These are phyloP conservation scores for Heliothis virescens DNA, from an alignment of 1,140 invertebrate genomes.

Conservation along the genomic window DNA sequence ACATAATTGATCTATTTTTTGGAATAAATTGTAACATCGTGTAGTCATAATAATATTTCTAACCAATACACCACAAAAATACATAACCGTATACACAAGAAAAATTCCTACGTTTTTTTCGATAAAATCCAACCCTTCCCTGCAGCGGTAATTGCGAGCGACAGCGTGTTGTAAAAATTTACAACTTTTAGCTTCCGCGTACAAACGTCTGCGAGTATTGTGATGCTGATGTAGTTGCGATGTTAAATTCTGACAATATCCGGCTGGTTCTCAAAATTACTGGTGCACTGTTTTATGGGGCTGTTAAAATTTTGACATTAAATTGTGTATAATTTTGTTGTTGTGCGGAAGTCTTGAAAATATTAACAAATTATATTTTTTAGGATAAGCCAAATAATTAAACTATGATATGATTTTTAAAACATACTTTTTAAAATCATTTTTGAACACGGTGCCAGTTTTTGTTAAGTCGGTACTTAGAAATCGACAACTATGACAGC, in stretches of 20 bases:
- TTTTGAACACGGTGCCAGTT: too few species aligned
- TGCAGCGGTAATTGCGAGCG: constrained; percentile 61
- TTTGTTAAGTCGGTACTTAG: too few species aligned
- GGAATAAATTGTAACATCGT: constrained; percentile 11
- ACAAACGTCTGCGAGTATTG: constrained; percentile 70
- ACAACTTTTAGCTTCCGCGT: constrained; percentile 74
- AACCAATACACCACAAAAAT: constrained; percentile 66
- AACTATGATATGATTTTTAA: too few species aligned
- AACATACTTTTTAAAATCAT: too few species aligned
- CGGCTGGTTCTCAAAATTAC: constrained; percentile 63
- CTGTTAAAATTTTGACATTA: constrained; percentile 36
- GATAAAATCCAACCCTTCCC: constrained; percentile 69
- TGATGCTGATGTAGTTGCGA: constrained; percentile 72
- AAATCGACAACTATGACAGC: not conserved
- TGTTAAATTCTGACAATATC: constrained; percentile 66
- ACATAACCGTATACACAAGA: not conserved
- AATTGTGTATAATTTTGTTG: not conserved
- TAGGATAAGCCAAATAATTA: too few species aligned
- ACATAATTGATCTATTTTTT: too few species aligned
- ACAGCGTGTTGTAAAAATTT: constrained; percentile 79
- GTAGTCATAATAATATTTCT: too few species aligned
- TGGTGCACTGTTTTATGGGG: constrained; percentile 12
- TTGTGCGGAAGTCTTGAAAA: not conserved
- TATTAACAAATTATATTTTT: too few species aligned
- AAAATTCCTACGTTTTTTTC: constrained; percentile 30